Base-by-base conservation (phyloP, 2,113 vertebrate species). In the Oreochromis niloticus region DNA sequence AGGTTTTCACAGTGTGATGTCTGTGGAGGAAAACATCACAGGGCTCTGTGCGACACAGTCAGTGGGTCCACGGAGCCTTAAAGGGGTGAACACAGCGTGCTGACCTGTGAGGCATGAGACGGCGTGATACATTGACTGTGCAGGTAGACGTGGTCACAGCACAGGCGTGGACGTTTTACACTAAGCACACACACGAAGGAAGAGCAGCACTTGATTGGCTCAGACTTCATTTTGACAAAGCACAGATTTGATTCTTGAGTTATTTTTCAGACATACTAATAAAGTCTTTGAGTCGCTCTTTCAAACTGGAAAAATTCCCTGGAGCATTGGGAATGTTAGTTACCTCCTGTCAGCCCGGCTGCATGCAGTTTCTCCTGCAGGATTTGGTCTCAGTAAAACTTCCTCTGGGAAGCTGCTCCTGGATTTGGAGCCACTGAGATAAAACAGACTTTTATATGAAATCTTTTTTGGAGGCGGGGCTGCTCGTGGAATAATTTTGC, bases 1-100 rank as follows among this genome's bases (percentile, higher is more conserved):
- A 48, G 41, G 22, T 50, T 50, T 27, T 17, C 41, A 43, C 39
- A 30, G 41, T 24, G 36, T 30, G 71, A 30, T 48, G 13, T 1
- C 0, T 0, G 68, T 48, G 14, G n/a, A 73, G 39, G 0, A 16
- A 27, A 3, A 27, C 68, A 4, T 17, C 22, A 16, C 41, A 27
- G 41, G 8, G 13, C 54, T 22, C n/a, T 22, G n/a, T 3, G 2
- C 3, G 5, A 56, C 41, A 0, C 41, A 30, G 5, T 48, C 22
- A 1, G 22, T 48, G 41, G 14, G 9, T 48, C 43, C 41, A 27
- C 41, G 0, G 39, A 46, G 39, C 13, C 68, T 27, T 27, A 10
- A 17, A 17, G 41, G 41, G 41, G 24, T 14, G 41, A 48, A 30
- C 9, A 48, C 41, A 3, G 4, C 3, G 39, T 46, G 39, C n/a